phyloP scores from a whole-genome alignment of 2,113 vertebrate species.

The Gallinago media region DNA sequence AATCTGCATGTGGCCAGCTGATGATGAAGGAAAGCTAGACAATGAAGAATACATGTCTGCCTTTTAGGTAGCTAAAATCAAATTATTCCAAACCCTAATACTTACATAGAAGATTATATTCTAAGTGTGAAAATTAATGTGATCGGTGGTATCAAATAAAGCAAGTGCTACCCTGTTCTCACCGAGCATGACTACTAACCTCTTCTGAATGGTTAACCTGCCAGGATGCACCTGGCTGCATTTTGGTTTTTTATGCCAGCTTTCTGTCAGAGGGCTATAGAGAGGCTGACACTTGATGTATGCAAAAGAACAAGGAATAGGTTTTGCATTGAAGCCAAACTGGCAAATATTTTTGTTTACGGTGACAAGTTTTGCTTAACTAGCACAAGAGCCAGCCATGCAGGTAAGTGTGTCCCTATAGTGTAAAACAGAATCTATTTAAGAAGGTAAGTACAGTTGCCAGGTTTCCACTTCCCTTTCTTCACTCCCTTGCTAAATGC shows the following conservation, averaged over 20 bases:
- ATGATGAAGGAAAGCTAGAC: background rate
- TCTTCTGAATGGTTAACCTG: background rate
- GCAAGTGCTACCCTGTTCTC: background rate
- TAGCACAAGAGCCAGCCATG: background rate
- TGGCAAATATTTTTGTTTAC: slow-evolving; percentile 21
- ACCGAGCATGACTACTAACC: background rate
- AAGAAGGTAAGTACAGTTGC: background rate
- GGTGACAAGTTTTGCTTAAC: slow-evolving; percentile 2
- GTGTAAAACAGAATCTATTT: background rate
- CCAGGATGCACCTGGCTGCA: background rate
- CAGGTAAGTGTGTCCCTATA: background rate
- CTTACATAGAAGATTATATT: background rate
- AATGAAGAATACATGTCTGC: background rate
- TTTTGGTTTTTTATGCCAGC: background rate
- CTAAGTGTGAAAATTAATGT: background rate
- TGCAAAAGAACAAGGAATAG: background rate
- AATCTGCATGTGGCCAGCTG: rapidly evolving
- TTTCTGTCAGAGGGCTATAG: background rate
- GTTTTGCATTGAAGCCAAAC: background rate
- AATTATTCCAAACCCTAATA: background rate
- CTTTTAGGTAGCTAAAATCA: background rate
- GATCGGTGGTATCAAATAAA: background rate
- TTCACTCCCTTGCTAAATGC: background rate
- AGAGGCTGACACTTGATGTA: background rate
- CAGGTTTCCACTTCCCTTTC: background rate